A percentile compares a stretch with the other conserved stretches of the same genome.
Conservation (phyloP, 1,140 invertebrate genomes). For the Drosophila athabasca region DNA sequence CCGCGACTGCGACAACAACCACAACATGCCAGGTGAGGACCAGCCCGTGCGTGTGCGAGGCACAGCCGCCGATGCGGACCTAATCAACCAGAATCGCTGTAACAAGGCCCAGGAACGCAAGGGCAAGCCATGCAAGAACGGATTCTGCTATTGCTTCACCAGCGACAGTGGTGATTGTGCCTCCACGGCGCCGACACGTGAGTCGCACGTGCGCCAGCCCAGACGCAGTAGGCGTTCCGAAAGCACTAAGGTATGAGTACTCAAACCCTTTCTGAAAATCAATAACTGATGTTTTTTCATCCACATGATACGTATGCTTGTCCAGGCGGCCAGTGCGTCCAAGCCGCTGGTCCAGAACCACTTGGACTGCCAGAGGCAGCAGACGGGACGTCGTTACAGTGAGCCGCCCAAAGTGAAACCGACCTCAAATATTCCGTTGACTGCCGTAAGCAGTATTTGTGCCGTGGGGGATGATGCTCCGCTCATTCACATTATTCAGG, state of each 20-base stretch:
- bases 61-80: conserved; percentile 52
- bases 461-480: conserved; percentile 65
- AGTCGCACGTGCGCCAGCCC: conserved; percentile 64
- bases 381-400: conserved; percentile 22
- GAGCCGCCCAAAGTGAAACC: conserved; percentile 19
- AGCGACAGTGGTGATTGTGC: conserved; percentile 80
- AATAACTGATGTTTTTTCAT: not conserved
- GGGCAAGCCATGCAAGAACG: conserved; percentile 76
- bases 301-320: conserved; percentile 4
- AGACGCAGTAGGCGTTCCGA: conserved; percentile 70
- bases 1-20: conserved; percentile 57
- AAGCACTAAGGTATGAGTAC: conserved; percentile 48
- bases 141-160: conserved; percentile 82
- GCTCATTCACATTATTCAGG: conserved; percentile 79
- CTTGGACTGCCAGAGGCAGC: conserved; percentile 25
- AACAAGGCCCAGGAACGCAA: conserved; percentile 78
- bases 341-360: conserved; percentile 34
- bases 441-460: conserved; percentile 16
- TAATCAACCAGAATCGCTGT: conserved; percentile 77
- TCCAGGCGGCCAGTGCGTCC: conserved; percentile 24
- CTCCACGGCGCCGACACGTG: conserved; percentile 65
- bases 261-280: not conserved
- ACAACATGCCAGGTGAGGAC: conserved; percentile 5
- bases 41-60: conserved; percentile 2
- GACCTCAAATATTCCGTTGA: conserved; percentile 33